Evolutionary conservation across 1,140 invertebrate species (phyloP).

Genomic region (Bombus confusus): DNA sequence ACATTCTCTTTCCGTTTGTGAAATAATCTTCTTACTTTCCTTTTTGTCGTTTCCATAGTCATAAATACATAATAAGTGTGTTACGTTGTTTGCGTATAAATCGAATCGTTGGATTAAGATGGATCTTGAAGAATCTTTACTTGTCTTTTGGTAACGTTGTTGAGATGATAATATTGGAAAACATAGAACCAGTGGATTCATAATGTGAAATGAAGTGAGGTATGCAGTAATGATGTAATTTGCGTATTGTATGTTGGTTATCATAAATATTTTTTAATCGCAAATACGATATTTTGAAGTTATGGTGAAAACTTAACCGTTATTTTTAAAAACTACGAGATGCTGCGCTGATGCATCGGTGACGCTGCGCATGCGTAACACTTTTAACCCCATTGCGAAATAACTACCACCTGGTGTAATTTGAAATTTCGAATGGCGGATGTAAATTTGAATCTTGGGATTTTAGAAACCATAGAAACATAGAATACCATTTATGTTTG

Average conservation of each 20-base stretch:
- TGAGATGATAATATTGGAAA: neutral
- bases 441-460: neutral
- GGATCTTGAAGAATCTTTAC: no score
- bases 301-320: neutral
- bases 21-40: neutral
- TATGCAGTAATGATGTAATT: neutral
- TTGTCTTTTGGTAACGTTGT: neutral
- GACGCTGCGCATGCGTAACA: neutral
- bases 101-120: neutral
- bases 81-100: neutral
- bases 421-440: neutral
- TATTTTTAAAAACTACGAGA: neutral
- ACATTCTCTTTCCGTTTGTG: neutral
- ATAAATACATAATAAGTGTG: neutral
- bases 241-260: neutral
- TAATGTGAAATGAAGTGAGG: neutral
- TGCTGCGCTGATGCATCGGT: neutral
- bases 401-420: neutral
- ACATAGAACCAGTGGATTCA: neutral
- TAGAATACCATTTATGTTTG: constrained; percentile 70
- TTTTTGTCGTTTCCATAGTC: neutral
- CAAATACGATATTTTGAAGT: neutral
- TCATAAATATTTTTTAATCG: neutral
- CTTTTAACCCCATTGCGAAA: neutral
- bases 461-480: neutral